Conservation (phyloP, 1,140 invertebrate species). For the Drosophila parvula region DNA sequence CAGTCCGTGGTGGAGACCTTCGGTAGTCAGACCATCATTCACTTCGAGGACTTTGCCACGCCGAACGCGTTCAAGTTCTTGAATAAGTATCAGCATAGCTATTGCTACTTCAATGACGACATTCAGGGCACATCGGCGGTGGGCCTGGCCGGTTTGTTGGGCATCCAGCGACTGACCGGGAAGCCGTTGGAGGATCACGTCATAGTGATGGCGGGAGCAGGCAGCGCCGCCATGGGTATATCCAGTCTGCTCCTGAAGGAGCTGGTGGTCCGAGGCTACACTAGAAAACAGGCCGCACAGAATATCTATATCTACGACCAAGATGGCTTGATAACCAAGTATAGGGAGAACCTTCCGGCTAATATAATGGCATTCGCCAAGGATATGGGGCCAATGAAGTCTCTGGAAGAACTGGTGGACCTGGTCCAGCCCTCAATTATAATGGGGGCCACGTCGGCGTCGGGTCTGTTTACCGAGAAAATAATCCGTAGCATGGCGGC, state of each 20-base stretch:
- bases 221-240: slow-evolving; percentile 95
- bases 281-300: slow-evolving; percentile 86
- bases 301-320: slow-evolving; percentile 91
- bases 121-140: slow-evolving; percentile 98
- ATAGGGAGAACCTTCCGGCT: slow-evolving; percentile 90
- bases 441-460: slow-evolving; percentile 91
- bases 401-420: slow-evolving; percentile 91
- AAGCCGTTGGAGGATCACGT: slow-evolving; percentile 91
- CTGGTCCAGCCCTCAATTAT: slow-evolving; percentile 91
- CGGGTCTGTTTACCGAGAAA: slow-evolving; percentile 93
- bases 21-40: slow-evolving; percentile 92
- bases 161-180: slow-evolving; percentile 91
- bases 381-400: slow-evolving; percentile 88
- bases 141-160: slow-evolving; percentile 94
- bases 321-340: slow-evolving; percentile 89
- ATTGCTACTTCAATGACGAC: slow-evolving; percentile 98
- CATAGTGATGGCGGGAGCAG: slow-evolving; percentile 96
- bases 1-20: slow-evolving; percentile 93
- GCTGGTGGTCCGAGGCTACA: slow-evolving; percentile 4
- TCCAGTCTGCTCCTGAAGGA: slow-evolving; percentile 90
- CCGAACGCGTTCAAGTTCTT: slow-evolving; percentile 96
- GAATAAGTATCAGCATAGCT: slow-evolving; percentile 93
- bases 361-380: slow-evolving; percentile 88
- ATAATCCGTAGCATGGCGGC: slow-evolving; percentile 92
- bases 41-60: slow-evolving; percentile 99